A percentile compares a stretch with the other conserved stretches of the same genome.
Evolutionary conservation across 2,888 invertebrate species (phyloP).

Genomic region (Orthosia cruda): DNA sequence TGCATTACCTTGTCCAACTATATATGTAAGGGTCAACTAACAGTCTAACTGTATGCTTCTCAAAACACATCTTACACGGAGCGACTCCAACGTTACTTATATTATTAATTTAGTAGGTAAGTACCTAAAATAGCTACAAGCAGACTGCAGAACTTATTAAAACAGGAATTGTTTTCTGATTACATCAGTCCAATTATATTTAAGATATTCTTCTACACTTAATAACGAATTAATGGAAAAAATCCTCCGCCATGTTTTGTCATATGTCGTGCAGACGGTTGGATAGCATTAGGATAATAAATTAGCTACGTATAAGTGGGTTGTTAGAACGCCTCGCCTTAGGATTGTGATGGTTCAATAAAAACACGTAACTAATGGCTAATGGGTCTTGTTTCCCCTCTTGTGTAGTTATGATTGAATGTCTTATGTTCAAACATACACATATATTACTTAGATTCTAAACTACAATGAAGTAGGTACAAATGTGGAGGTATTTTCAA

Average conservation of each 20-base stretch:
- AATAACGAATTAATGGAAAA: constrained; percentile 59
- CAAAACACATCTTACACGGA: too few species aligned
- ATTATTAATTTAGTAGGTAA: too few species aligned
- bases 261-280: constrained; percentile 23
- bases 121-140: constrained; percentile 2
- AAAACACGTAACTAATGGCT: constrained; percentile 43
- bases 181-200: constrained; percentile 11
- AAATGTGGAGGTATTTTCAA: neutral
- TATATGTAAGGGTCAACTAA: too few species aligned
- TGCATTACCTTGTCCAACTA: too few species aligned
- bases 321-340: constrained; percentile 47
- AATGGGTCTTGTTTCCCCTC: constrained; percentile 21
- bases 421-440: neutral
- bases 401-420: neutral
- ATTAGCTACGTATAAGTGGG: constrained; percentile 56
- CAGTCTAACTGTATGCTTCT: too few species aligned
- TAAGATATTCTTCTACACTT: constrained; percentile 31
- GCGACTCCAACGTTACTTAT: too few species aligned
- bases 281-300: constrained; percentile 54
- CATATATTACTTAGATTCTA: too few species aligned
- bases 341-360: constrained; percentile 47
- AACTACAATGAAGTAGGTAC: neutral
- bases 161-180: constrained; percentile 30
- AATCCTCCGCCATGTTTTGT: constrained; percentile 32
- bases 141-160: constrained; percentile 1